Base-by-base conservation (phyloP, 2,113 vertebrate genomes). In the Heteronetta atricapilla region DNA sequence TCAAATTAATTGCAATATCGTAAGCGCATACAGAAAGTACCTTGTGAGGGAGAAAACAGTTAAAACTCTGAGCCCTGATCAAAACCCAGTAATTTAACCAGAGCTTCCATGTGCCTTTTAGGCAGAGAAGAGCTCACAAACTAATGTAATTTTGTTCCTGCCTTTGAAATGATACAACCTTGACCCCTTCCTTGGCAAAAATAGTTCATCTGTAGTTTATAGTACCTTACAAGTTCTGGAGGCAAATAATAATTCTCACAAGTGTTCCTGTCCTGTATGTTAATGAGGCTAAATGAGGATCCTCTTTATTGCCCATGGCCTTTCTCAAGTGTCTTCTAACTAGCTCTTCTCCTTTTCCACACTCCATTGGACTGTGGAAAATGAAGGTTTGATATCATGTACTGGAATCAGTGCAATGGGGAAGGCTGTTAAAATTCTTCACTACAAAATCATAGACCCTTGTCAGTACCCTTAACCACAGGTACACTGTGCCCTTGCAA, bases 211-310 rank as follows among this genome's bases (percentile, higher is more conserved):
- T 69, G 26, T 89, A 73, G 63, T 95, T 94, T 91, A 70, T 80
- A 92, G 58, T 52, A 63, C 31, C 29, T 67, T 63, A 59, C 33
- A 80, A 74, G 38, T 91, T 91, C 88, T 95, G n/a, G 66, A 66
- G 94, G 77, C 92, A 95, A 96, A 94, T 84, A 94, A 78, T 86
- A 91, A 94, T 73, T 95, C 76, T 93, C 73, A 42, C 16, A 93
- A 95, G 76, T 91, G 48, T 40, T 86, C 64, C 79, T 2, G 1
- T 90, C 69, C 60, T 92, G 69, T 92, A 80, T 93, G 81, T 86
- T 97, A 95, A 97, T 94, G 77, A 96, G 77, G 48, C 66, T 96
- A 86, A 95, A 95, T 89, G 81, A 95, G 81, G 62, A 93, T 91
- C 52, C 28, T 93, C n/a, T 93, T 95, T 96, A 96, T 93, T 94